phyloP scores from a whole-genome alignment of 2,888 invertebrate genomes.

The Eupithecia vulgata region DNA sequence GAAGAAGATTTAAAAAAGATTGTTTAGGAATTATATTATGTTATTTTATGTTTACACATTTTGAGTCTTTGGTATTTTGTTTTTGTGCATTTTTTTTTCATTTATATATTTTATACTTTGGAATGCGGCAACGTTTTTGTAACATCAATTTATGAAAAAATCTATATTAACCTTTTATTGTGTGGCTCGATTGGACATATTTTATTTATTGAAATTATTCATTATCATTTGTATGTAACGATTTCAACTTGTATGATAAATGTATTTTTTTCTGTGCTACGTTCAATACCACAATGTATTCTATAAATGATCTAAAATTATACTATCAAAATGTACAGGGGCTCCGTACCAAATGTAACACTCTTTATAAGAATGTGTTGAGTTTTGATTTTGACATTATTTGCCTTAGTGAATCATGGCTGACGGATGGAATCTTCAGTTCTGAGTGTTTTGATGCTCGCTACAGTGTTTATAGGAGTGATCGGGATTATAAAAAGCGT shows the following conservation, averaged over 20 bases:
- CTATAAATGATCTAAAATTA: constrained; percentile 9
- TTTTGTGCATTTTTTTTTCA: too few species aligned
- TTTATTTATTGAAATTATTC: too few species aligned
- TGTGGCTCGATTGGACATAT: too few species aligned
- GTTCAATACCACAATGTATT: background rate
- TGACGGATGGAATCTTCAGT: constrained; percentile 9
- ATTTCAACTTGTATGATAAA: background rate
- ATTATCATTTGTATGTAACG: too few species aligned
- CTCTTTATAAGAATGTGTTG: constrained; percentile 2
- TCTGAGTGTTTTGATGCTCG: constrained; percentile 11
- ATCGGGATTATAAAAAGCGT: constrained; percentile 5
- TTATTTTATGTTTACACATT: too few species aligned
- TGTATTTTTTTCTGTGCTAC: background rate
- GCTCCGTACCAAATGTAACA: background rate
- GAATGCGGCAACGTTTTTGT: too few species aligned
- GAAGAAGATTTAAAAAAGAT: too few species aligned
- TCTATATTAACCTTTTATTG: too few species aligned
- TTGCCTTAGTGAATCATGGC: constrained; percentile 14
- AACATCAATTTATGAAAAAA: too few species aligned
- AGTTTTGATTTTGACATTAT: background rate
- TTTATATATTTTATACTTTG: too few species aligned
- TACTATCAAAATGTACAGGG: constrained; percentile 14
- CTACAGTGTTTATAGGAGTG: constrained; percentile 12
- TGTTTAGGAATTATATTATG: too few species aligned
- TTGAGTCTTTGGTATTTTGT: too few species aligned